These are phyloP conservation scores for Brachymystax lenok DNA, from an alignment of 2,797 vertebrate genomes.

Conservation along the genomic window DNA sequence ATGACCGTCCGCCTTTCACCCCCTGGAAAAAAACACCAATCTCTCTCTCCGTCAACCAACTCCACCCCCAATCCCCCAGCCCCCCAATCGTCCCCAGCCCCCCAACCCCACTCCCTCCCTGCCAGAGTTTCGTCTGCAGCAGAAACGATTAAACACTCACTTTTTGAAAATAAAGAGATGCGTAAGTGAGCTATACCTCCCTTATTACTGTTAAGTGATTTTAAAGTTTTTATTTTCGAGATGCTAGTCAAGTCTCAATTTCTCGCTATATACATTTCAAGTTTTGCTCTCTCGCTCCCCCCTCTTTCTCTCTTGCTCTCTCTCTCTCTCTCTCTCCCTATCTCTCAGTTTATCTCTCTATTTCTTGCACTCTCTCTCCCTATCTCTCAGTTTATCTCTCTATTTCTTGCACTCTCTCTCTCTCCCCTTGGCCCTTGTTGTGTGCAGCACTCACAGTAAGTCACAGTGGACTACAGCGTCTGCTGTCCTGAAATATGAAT, in stretches of 20 bases:
- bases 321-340: background rate
- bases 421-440: constrained; percentile 37
- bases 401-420: background rate
- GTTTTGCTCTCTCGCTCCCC: constrained; percentile 22
- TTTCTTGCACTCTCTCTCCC: constrained; percentile 15
- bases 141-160: constrained; percentile 44
- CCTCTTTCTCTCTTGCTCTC: background rate
- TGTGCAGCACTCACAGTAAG: constrained; percentile 46
- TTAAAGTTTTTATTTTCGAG: background rate
- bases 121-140: constrained; percentile 50
- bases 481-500: constrained; percentile 70
- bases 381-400: constrained; percentile 3
- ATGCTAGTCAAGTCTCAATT: constrained; percentile 33
- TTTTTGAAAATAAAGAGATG: constrained; percentile 58
- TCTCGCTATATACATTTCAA: constrained; percentile 8
- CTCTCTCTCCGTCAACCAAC: constrained; percentile 48
- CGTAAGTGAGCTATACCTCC: constrained; percentile 54
- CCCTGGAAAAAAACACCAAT: constrained; percentile 61
- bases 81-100: constrained; percentile 37
- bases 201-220: constrained; percentile 16
- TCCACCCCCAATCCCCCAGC: background rate
- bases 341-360: constrained; percentile 11
- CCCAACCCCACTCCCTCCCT: constrained; percentile 23
- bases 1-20: constrained; percentile 80
- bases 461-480: constrained; percentile 57